A percentile compares a stretch with the other conserved stretches of the same genome.
These are phyloP conservation scores for Bujurquina vittata DNA, from an alignment of 2,113 vertebrate species.

Conservation along the genomic window DNA sequence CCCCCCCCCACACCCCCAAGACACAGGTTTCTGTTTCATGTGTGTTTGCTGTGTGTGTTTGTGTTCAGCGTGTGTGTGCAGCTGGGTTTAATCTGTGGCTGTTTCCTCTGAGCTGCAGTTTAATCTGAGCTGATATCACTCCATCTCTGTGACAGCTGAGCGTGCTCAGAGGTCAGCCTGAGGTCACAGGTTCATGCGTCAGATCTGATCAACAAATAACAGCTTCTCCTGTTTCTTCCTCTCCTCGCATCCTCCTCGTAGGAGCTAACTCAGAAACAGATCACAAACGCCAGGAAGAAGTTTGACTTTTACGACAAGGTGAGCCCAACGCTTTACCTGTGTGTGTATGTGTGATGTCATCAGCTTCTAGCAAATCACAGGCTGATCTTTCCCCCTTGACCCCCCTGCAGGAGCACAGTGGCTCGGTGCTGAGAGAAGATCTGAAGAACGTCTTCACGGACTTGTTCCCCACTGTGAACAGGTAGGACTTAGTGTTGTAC, in stretches of 20 bases:
- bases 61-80: too few relatives aligned
- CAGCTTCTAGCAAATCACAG: not conserved
- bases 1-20: too few relatives aligned
- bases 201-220: not conserved
- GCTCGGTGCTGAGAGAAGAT: conserved; percentile 64
- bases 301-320: conserved; percentile 79
- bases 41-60: too few relatives aligned
- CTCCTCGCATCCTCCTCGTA: conserved; percentile 10
- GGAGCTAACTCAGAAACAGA: conserved; percentile 74
- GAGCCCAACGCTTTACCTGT: not conserved
- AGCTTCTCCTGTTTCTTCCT: not conserved
- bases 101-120: not conserved
- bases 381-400: not conserved
- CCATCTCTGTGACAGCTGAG: not conserved
- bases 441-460: conserved; percentile 69
- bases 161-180: not conserved
- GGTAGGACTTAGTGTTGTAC: conserved; percentile 48
- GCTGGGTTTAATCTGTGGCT: not conserved
- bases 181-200: not conserved
- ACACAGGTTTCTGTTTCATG: too few relatives aligned
- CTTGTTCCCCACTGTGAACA: conserved; percentile 73
- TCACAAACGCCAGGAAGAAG: conserved; percentile 66
- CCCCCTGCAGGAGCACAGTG: conserved; percentile 63
- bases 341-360: not conserved
- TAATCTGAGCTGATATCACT: not conserved